Evolutionary conservation across 2,797 vertebrate species (phyloP).

Genomic region (Tapirus indicus): DNA sequence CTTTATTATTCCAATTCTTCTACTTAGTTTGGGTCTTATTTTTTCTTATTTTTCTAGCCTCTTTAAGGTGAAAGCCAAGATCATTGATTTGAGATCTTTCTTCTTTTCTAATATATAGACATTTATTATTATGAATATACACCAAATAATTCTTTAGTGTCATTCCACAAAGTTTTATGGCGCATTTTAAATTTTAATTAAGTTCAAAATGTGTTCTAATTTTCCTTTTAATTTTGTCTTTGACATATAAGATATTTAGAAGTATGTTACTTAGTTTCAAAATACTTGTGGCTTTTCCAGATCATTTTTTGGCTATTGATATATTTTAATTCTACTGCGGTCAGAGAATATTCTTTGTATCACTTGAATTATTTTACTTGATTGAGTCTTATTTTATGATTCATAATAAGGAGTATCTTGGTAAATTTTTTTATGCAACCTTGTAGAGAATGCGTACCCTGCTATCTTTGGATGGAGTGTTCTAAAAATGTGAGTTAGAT

Average conservation of each 20-base stretch:
- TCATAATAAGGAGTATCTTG: background rate
- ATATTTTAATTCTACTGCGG: too few species aligned
- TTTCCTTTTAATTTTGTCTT: background rate
- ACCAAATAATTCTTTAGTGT: background rate
- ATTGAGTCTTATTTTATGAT: background rate
- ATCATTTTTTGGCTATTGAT: too few species aligned
- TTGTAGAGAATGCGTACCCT: background rate
- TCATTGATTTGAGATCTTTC: background rate
- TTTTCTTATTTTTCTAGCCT: too few species aligned
- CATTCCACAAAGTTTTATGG: background rate
- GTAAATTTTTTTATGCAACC: background rate
- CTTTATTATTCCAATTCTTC: too few species aligned
- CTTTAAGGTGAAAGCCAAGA: too few species aligned
- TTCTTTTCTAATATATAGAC: background rate
- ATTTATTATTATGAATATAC: background rate
- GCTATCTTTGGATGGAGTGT: background rate
- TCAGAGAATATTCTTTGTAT: background rate
- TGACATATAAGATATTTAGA: too few species aligned
- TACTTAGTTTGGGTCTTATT: too few species aligned
- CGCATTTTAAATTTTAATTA: background rate
- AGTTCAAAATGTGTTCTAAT: background rate
- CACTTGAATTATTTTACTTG: background rate
- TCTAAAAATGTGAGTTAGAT: too few species aligned
- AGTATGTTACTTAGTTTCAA: too few species aligned
- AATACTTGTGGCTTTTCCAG: too few species aligned